phyloP scores from a whole-genome alignment of 2,113 vertebrate species.

The Stictonetta naevosa region DNA sequence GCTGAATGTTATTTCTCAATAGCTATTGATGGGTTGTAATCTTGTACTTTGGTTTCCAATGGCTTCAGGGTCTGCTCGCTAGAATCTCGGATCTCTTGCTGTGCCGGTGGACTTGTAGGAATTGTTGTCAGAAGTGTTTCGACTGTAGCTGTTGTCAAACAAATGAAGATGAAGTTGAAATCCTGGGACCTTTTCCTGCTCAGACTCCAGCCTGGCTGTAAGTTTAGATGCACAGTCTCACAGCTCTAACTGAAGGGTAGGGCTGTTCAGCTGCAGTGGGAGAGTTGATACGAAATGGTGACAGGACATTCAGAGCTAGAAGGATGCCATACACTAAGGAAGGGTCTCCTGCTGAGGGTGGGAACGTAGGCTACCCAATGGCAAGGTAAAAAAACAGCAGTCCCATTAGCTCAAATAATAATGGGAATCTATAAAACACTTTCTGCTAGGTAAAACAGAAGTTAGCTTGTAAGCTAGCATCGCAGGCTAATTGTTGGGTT shows the following conservation, averaged over 20 bases:
- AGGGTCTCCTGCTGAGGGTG: neutral
- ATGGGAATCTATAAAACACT: neutral
- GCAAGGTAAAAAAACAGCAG: neutral
- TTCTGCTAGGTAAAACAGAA: neutral
- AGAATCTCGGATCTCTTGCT: conserved; percentile 87
- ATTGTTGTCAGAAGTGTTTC: conserved; percentile 87
- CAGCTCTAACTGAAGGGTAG: neutral
- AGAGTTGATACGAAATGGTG: rapidly evolving
- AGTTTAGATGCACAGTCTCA: conserved; percentile 63
- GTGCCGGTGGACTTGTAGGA: conserved; percentile 86
- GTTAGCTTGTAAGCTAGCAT: neutral
- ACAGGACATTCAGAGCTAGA: neutral
- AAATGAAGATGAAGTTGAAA: conserved; percentile 90
- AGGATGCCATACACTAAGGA: neutral
- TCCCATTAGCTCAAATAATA: neutral
- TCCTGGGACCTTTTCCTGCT: conserved; percentile 90
- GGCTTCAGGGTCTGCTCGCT: conserved; percentile 86
- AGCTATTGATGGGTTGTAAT: conserved; percentile 64
- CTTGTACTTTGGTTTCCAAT: conserved; percentile 47
- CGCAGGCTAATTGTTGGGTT: neutral
- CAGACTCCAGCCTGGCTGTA: conserved; percentile 91
- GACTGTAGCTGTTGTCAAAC: conserved; percentile 88
- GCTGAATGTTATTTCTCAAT: conserved; percentile 48
- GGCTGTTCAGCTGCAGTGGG: neutral
- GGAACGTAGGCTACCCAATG: neutral